These are phyloP conservation scores for Phengaris arion DNA, from an alignment of 2,888 invertebrate species.

Conservation along the genomic window DNA sequence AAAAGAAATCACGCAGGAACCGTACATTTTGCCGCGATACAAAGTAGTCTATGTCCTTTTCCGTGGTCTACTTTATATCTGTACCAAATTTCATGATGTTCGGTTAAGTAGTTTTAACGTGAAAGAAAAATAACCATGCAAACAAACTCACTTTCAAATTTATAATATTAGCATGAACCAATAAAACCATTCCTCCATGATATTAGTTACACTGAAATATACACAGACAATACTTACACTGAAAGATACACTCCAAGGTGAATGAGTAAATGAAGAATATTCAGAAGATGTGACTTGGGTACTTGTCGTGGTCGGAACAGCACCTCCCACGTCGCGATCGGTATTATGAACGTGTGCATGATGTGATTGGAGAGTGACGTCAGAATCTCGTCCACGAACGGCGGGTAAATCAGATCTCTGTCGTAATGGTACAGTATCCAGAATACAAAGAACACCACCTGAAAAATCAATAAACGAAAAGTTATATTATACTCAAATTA, in stretches of 20 bases:
- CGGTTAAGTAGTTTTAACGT: no score
- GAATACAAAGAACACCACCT: constrained; percentile 60
- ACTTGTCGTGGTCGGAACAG: constrained; percentile 48
- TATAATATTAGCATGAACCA: no score
- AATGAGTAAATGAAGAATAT: constrained; percentile 48
- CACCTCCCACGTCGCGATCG: constrained; percentile 57
- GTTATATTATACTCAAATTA: no score
- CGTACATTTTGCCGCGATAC: no score
- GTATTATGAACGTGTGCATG: constrained; percentile 59
- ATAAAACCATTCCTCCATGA: no score
- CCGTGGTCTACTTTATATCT: no score
- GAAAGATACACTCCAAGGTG: constrained; percentile 51
- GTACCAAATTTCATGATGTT: no score
- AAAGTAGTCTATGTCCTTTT: no score
- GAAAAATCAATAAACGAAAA: constrained; percentile 41
- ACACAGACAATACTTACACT: constrained; percentile 59
- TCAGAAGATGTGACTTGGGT: constrained; percentile 53
- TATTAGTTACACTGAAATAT: constrained; percentile 61
- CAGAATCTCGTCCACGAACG: constrained; percentile 51
- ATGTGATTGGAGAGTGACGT: constrained; percentile 57
- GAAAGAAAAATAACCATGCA: no score
- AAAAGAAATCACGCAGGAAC: no score
- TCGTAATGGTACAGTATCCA: constrained; percentile 59
- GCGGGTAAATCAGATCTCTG: constrained; percentile 56
- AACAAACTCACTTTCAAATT: no score